Base-by-base conservation (phyloP, 2,113 vertebrate genomes). In the Isurus oxyrinchus region DNA sequence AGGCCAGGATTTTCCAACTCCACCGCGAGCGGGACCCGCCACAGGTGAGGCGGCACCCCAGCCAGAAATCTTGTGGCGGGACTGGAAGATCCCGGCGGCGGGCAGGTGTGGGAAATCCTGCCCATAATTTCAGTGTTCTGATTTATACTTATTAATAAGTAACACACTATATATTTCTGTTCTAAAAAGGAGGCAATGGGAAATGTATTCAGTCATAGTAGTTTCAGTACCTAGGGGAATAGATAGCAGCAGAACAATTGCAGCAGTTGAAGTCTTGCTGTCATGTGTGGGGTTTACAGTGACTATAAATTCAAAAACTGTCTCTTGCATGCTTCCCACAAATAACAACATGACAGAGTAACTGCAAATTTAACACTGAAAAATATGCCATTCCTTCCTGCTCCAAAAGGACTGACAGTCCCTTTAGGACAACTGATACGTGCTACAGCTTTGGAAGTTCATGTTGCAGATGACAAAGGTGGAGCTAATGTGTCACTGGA, bases 331-430 rank as follows among this genome's bases (percentile, higher is more conserved):
- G 25, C 40, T 72, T 53, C 66, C 66, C 94, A 95, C 91, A 76
- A 95, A 95, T 95, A 95, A 72, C 67, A 95, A 49, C 23, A 95
- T 95, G 94, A 95, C 94, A 95, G 93, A 67, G 44, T 53, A 49
- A 53, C 67, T 49, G 67, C 49, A 95, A 95, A 72, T 53, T 95
- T 66, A 95, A 72, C 44, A 95, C 53, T 95, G 44, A 76, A 55
- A 69, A 53, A 76, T 55, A 67, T 55, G 44, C 67, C 25, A 53
- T 72, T 72, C 67, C 40, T 44, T 95, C 25, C 40, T 72, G 49
- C 3, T 95, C 49, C 94, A 95, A 16, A 27, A 69, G 44, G 81
- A 27, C 44, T 69, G 94, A 53, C 94, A 95, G 66, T 53, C 35
- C 67, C 66, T 95, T 69, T 72, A 76, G 94, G 44, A 95, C 21